Conservation (phyloP, 2,797 vertebrate genomes). For the Gobio occitaniae region DNA sequence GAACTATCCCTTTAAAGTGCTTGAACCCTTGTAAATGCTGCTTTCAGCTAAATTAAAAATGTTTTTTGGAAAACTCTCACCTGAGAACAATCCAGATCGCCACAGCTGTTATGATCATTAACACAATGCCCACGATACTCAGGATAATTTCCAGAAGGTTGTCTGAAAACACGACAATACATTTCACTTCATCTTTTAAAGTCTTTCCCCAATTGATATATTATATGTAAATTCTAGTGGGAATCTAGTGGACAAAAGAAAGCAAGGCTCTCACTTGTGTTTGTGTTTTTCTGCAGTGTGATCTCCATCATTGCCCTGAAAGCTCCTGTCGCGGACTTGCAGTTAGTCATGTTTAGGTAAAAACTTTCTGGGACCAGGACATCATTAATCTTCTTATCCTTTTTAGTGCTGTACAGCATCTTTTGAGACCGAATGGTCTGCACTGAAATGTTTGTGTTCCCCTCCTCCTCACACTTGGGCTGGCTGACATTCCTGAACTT, state of each 20-base stretch:
- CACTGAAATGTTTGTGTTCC: slow-evolving; percentile 79
- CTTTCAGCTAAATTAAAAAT: neutral
- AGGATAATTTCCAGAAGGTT: slow-evolving; percentile 70
- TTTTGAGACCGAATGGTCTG: slow-evolving; percentile 68
- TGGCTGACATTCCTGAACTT: slow-evolving; percentile 78
- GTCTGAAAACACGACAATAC: slow-evolving; percentile 69
- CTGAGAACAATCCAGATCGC: slow-evolving; percentile 79
- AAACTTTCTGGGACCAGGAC: slow-evolving; percentile 74
- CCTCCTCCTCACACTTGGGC: slow-evolving; percentile 74
- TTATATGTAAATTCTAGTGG: neutral
- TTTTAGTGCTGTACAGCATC: slow-evolving; percentile 78
- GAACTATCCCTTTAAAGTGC: neutral
- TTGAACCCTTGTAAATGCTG: neutral
- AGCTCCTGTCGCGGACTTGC: slow-evolving; percentile 70
- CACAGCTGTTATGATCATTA: slow-evolving; percentile 69
- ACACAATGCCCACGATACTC: slow-evolving; percentile 72
- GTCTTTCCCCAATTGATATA: neutral
- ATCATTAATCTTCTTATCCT: slow-evolving; percentile 76
- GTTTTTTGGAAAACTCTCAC: slow-evolving; percentile 65
- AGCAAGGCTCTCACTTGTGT: slow-evolving; percentile 59
- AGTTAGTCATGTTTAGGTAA: slow-evolving; percentile 95
- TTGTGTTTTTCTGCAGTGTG: slow-evolving; percentile 69
- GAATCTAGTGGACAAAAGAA: neutral
- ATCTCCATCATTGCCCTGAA: slow-evolving; percentile 82
- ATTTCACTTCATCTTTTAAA: neutral